Base-by-base conservation (phyloP, 1,140 invertebrate species). In the Schmidtea mediterranea region DNA sequence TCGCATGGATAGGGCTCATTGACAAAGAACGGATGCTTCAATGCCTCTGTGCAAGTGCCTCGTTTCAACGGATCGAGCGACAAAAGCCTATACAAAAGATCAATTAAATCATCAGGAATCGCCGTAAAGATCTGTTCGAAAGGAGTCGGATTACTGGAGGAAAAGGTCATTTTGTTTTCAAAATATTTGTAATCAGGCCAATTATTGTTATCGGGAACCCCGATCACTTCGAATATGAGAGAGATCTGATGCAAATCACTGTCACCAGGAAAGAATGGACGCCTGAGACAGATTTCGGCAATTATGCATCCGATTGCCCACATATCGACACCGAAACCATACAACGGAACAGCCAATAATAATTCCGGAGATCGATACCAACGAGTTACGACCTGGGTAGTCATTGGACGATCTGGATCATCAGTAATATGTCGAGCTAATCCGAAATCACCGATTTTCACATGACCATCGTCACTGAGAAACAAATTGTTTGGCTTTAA, bases 271-370 rank as follows among this genome's bases (percentile, higher is more conserved):
- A 98, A 72, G 56, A 98, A 82, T 1, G 92, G 89, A 12, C 79
- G 75, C 67, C 70, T 48, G 5, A 59, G 53, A 49, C 36, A 24
- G 38, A 40, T 68, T 68, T 98, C 92, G 1, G 84, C 90, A 52
- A 97, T 61, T 60, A 98, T 97, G 64, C 92, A 98, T 5, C 90
- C 90, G 10, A 89, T 74, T 13, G 90, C 86, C 90, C 90, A 98
- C 70, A 94, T 89, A 59, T 97, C 92, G n/a, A 97, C 78, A 5
- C 82, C 83, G 46, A 77, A 80, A 8, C 82, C 79, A 69, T 98
- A 98, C 59, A 82, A 78, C 43, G 80, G 72, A 1, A 87, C 82
- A 38, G 90, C 92, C 71, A 83, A 95, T 12, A 98, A 68, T 10
- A 98, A 66, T 65, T 98, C 92, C 13, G 92, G 90, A 38, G 80